Percentiles rank a stretch among this genome's conserved stretches.
These are phyloP conservation scores for Deilephila elpenor DNA, from an alignment of 2,888 invertebrate species.

Conservation along the genomic window DNA sequence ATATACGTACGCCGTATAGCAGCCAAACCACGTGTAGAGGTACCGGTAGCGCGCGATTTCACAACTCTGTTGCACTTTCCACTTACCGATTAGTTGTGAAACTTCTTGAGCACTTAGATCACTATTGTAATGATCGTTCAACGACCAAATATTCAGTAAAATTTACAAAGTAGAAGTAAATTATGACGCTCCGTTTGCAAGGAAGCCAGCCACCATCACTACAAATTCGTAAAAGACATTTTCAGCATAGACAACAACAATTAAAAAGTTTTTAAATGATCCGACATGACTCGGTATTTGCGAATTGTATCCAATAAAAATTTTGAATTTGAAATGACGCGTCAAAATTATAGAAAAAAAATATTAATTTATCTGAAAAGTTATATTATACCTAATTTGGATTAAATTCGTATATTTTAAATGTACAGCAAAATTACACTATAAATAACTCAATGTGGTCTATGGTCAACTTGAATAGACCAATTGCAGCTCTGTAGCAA, in stretches of 20 bases:
- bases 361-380: not conserved
- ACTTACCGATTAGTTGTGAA: conserved; percentile 81
- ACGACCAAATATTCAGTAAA: conserved; percentile 69
- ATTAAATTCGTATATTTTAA: conserved; percentile 11
- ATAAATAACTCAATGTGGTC: conserved; percentile 46
- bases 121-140: conserved; percentile 71
- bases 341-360: not conserved
- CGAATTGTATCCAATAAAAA: not conserved
- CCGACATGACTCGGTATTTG: conserved; percentile 51
- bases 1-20: conserved; percentile 67
- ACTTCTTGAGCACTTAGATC: conserved; percentile 81
- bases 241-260: conserved; percentile 75
- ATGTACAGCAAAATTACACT: conserved; percentile 20
- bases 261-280: conserved; percentile 64
- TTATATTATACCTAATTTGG: conserved; percentile 1
- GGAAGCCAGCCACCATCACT: conserved; percentile 85
- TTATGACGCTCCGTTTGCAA: conserved; percentile 82
- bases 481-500: conserved; percentile 43
- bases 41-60: conserved; percentile 79
- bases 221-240: conserved; percentile 84
- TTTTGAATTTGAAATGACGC: not conserved
- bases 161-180: conserved; percentile 74
- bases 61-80: conserved; percentile 67
- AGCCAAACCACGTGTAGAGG: conserved; percentile 79
- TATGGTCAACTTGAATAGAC: conserved; percentile 42